These are phyloP conservation scores for Rhogogaster chlorosoma DNA, from an alignment of 2,888 invertebrate species.

Conservation along the genomic window DNA sequence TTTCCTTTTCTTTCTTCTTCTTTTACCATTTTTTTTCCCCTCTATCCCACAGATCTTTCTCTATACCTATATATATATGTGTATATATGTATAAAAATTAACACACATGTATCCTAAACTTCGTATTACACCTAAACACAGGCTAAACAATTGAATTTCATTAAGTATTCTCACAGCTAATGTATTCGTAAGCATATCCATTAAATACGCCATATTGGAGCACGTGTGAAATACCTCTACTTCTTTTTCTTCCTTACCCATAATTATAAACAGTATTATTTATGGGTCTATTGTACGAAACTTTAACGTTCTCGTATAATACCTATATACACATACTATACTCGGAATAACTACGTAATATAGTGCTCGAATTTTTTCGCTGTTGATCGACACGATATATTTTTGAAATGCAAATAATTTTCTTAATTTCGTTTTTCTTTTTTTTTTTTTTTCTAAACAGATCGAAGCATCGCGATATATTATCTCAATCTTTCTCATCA, in stretches of 20 bases:
- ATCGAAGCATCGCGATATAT: no score
- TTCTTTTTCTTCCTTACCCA: background rate
- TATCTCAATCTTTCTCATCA: no score
- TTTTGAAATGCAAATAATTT: no score
- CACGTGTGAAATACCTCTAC: slow-evolving; percentile 14
- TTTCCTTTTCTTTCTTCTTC: background rate
- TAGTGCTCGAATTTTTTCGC: no score
- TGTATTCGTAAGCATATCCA: background rate
- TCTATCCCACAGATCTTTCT: background rate
- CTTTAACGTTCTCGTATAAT: background rate
- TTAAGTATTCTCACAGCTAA: background rate
- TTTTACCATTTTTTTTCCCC: background rate
- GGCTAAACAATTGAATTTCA: background rate
- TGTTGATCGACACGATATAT: no score
- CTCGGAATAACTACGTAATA: no score
- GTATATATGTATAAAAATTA: background rate
- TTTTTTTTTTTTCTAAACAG: no score
- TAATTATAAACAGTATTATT: background rate
- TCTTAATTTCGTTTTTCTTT: no score
- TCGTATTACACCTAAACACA: background rate
- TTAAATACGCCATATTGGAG: slow-evolving; percentile 4
- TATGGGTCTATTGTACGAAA: background rate
- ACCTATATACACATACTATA: background rate
- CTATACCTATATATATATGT: background rate
- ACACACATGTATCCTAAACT: background rate